Base-by-base conservation (phyloP, 1,140 invertebrate genomes). In the Parasteatoda tepidariorum region DNA sequence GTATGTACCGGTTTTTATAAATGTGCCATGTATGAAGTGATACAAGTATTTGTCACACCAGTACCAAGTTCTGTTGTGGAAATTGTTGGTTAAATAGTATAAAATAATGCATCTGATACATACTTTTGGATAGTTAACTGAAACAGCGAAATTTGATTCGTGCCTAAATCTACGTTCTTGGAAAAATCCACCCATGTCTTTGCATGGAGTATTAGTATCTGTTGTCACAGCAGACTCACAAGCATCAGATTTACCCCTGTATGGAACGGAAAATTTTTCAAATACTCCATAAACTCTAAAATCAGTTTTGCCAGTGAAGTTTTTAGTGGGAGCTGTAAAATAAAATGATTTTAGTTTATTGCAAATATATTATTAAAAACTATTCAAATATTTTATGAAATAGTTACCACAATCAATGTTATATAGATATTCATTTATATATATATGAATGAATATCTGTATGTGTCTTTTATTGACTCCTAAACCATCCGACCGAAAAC, bases 231-330 rank as follows among this genome's bases (percentile, higher is more conserved):
- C 33, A 15, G 30, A n/a, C 2, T 70, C 66, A 24, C 38, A 82
- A 24, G 78, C 78, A 7, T 70, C 66, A 3, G 54, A 18, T 13
- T 62, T 70, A 13, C 67, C 55, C 9, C 67, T n/a, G 48, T 82
- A 82, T 2, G 78, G 78, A 5, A 82, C 78, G 31, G 31, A 57
- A 64, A 82, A 82, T 31, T 82, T 82, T 33, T 59, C 54, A n/a
- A 82, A 82, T 5, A 82, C 66, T 3, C 78, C 78, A 22, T 71
- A 71, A 0, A 82, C 78, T 2, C 78, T 66, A 41, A 71, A 82
- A 24, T 82, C 78, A 0, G 66, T 62, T 22, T 82, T 82, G 26
- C 41, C 41, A n/a, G 33, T 41, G 31, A 70, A 82, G 18, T 57
- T 34, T n/a, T 61, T 70, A 3, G 55, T 48, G 11, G 64, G 28